Evolutionary conservation across 2,113 vertebrate genomes (phyloP), one percentile per base, ranked within the genome.

Genomic region (Cephalopterus ornatus): DNA sequence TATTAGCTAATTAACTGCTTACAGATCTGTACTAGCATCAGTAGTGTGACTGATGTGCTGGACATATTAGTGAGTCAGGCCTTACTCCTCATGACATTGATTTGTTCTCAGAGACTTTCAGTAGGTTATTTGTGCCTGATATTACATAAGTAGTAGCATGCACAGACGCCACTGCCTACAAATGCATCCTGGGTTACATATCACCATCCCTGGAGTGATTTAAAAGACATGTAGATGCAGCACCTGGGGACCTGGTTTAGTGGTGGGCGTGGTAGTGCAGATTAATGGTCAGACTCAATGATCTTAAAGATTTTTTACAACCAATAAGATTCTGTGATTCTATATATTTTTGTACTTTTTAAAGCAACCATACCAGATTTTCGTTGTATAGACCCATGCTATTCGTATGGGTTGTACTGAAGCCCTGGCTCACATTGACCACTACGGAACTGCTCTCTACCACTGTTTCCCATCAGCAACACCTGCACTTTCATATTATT

Each of bases 341-440:
- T 23, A 33, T 28, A 4, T 14, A 39, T 66, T 56, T 56, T 39
- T 67, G 22, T 41, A 23, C 12, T 67, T 61, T 26, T 81, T 65
- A 70, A 23, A 83, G 39, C 33, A 79, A 68, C 26, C 0, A 0
- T 16, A 28, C 6, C 14, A 89, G 12, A 52, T 37, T 71, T 42
- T 66, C 37, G 67, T 17, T 15, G 28, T 23, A 23, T 0, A 66
- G 17, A 71, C n/a, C 41, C 0, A 0, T 32, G 19, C 20, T 80
- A 30, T 50, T 93, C 0, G 0, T 8, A 37, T 6, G 32, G 66
- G 20, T 44, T 59, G 10, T 35, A 55, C 27, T 26, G 52, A 33
- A 82, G 27, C 39, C 19, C 28, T 37, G 26, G 6, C 56, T 88
- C 47, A 59, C 61, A 39, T 11, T 55, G 33, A 55, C 26, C 59